Evolutionary conservation across 2,888 invertebrate genomes (phyloP), one percentile per base, ranked within the genome.

Genomic region (Oligia latruncula): DNA sequence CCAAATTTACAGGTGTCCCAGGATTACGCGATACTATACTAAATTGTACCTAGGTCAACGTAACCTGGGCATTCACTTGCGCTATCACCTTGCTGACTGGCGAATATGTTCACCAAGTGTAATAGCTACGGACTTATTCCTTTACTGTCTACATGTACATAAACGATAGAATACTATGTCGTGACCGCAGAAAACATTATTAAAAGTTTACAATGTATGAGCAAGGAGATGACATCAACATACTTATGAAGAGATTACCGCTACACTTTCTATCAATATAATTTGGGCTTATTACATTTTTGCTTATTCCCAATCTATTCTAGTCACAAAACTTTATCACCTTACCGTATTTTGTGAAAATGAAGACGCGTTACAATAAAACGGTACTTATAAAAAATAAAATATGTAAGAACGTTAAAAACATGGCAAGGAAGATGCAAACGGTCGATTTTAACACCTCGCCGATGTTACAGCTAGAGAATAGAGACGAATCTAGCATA

Each of bases 241-340:
- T 58, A 29, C 82, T 23, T 76, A 43, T 65, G 46, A 70, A 46
- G 6, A 23, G 23, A 73, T 55, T 29, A 71, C 40, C 46, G n/a
- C 75, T 79, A 80, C 4, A 46, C 46, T 77, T 43, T 49, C 17
- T 74, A 73, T 71, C 20, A 74, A 72, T 78, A 77, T 67, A 77
- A 80, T 81, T 65, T 68, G n/a, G 71, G 58, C 29, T 66, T 49
- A n/a, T 65, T 71, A 80, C 55, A 79, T 43, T 75, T 82, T 73
- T 71, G 35, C 83, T 86, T 84, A 86, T 70, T 67, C 46, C 52
- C 64, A 75, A 71, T 58, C 13, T 62, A 79, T 74, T 72, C 76
- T 80, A 81, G 74, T 75, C 82, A 73, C 70, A 81, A 77, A 84
- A 73, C 60, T 62, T 71, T 76, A 9, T 43, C 43, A 68, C 40